phyloP scores from a whole-genome alignment of 2,888 invertebrate genomes.

The Chrysotoxum bicinctum region DNA sequence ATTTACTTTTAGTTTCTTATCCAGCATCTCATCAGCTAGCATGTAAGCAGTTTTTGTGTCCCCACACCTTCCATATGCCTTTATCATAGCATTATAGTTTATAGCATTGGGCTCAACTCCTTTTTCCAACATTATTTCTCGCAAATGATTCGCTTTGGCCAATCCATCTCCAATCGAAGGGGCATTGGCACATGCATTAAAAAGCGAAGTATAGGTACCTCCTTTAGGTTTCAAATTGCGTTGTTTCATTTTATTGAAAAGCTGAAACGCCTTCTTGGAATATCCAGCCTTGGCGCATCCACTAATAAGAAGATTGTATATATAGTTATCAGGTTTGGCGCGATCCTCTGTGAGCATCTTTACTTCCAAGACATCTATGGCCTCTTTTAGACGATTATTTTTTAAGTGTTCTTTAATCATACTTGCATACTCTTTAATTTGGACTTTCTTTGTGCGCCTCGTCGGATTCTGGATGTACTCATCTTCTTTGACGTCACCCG shows the following conservation, averaged over 20 bases:
- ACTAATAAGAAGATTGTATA: constrained; percentile 91
- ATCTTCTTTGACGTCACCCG: constrained; percentile 85
- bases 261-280: constrained; percentile 91
- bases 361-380: constrained; percentile 90
- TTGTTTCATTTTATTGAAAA: constrained; percentile 92
- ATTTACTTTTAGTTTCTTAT: constrained; percentile 84
- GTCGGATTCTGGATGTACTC: constrained; percentile 83
- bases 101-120: constrained; percentile 87
- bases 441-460: constrained; percentile 82
- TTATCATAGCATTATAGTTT: constrained; percentile 94
- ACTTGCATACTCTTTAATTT: constrained; percentile 86
- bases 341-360: constrained; percentile 89
- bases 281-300: constrained; percentile 92
- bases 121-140: constrained; percentile 87
- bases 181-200: constrained; percentile 94
- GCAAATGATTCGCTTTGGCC: constrained; percentile 85
- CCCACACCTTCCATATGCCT: constrained; percentile 93
- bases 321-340: constrained; percentile 89
- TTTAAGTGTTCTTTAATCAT: constrained; percentile 87
- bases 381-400: constrained; percentile 87
- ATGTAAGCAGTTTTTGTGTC: constrained; percentile 89
- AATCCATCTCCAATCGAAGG: constrained; percentile 87
- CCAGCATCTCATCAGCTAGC: constrained; percentile 92
- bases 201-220: constrained; percentile 91
- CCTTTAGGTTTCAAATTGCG: constrained; percentile 86